Base-by-base conservation (phyloP, 2,888 invertebrate species). In the Dorcus parallelipipedus region DNA sequence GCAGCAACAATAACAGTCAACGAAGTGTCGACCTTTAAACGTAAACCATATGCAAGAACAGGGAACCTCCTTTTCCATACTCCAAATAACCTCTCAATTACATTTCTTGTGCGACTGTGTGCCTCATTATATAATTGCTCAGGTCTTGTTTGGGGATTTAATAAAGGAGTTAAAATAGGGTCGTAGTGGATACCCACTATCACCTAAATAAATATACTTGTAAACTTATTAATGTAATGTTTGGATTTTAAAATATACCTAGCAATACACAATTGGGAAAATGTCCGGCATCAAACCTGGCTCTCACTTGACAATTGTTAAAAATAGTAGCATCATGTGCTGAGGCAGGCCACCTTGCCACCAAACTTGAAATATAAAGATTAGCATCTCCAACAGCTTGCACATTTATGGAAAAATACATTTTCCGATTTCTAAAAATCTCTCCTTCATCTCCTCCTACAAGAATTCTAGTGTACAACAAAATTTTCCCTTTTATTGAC, bases 61-160 rank as follows among this genome's bases (percentile, higher is more conserved):
- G 63, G 64, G 57, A 67, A 66, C 14, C 66, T 49, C 39, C 26
- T 26, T 26, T 26, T 26, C 26, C 26, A 26, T 6, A 26, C 26
- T 26, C 63, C 64, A 61, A 64, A 60, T 1, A 50, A 14, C 14
- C 63, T 38, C 57, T 61, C 63, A 42, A 64, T 51, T 41, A 38
- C 50, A 57, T 69, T 70, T 42, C 72, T 59, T 6, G 72, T 71
- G 40, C 64, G 52, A 23, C 71, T 71, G 10, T 71, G 54, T 5
- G 57, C 17, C 54, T 56, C 49, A 49, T 60, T 56, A 14, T n/a
- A 56, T n/a, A 45, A 42, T 10, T 50, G 49, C 47, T 63, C 47
- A 14, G 43, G 26, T 9, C 14, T 7, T 5, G 52, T 52, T 40
- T 1, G 38, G 8, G 56, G 54, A 9, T 54, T 47, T 38, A 39